These are phyloP conservation scores for Siphonodentalium dalli DNA, from an alignment of 2,888 invertebrate genomes.

Conservation along the genomic window DNA sequence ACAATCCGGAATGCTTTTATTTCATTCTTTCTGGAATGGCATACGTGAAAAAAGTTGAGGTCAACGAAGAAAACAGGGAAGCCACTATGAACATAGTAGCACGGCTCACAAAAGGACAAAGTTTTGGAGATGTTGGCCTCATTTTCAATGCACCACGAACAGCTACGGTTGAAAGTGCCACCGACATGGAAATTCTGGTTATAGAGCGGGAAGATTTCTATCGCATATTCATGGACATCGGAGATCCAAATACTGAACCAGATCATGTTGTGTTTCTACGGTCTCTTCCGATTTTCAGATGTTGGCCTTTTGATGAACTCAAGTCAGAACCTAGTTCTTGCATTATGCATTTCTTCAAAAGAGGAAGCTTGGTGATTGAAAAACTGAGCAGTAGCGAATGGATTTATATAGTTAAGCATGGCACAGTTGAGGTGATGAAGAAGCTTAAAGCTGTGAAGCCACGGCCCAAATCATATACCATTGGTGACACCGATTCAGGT, in stretches of 20 bases:
- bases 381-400: conserved; percentile 51
- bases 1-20: conserved; percentile 57
- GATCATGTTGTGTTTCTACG: conserved; percentile 53
- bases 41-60: conserved; percentile 42
- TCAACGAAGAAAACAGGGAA: conserved; percentile 40
- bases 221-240: conserved; percentile 47
- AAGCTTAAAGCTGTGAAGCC: conserved; percentile 37
- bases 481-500: no score
- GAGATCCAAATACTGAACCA: conserved; percentile 41
- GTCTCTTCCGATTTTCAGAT: conserved; percentile 36
- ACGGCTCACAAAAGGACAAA: conserved; percentile 47
- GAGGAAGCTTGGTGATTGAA: conserved; percentile 46
- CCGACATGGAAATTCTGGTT: conserved; percentile 44
- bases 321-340: conserved; percentile 44
- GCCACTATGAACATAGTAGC: conserved; percentile 40
- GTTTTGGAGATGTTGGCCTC: conserved; percentile 54
- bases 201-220: conserved; percentile 50
- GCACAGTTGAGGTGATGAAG: conserved; percentile 46
- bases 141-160: conserved; percentile 45
- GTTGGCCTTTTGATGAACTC: conserved; percentile 48
- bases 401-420: conserved; percentile 50
- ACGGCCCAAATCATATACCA: no score
- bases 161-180: conserved; percentile 48
- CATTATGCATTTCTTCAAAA: conserved; percentile 40
- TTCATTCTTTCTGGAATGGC: conserved; percentile 57